A percentile compares a stretch with the other conserved stretches of the same genome.
phyloP scores from a whole-genome alignment of 2,797 vertebrate species.

The Intellagama lesueurii region DNA sequence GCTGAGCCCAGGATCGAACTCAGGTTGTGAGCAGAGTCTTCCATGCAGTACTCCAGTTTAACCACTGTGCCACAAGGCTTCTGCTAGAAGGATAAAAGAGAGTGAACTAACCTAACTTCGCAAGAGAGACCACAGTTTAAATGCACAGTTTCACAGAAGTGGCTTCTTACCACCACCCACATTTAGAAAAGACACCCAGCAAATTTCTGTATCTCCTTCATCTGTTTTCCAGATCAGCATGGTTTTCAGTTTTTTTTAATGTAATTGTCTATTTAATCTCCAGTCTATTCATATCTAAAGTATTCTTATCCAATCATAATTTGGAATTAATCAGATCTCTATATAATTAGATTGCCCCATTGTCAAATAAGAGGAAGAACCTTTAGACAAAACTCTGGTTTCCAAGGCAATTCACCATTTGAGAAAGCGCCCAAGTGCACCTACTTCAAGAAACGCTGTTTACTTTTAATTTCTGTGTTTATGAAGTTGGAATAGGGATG shows the following conservation, averaged over 20 bases:
- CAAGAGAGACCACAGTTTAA: background rate
- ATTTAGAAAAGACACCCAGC: constrained; percentile 32
- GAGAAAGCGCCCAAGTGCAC: constrained; percentile 48
- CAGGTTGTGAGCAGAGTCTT: no score
- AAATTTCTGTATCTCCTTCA: background rate
- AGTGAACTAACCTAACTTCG: no score
- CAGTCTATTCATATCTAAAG: constrained; percentile 42
- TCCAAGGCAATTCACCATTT: constrained; percentile 64
- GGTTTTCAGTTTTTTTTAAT: constrained; percentile 42
- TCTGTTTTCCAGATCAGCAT: constrained; percentile 41
- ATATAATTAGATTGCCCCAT: constrained; percentile 56
- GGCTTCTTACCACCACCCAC: background rate
- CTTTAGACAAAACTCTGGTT: constrained; percentile 59
- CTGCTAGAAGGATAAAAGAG: no score
- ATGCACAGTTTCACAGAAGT: background rate
- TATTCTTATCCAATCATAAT: constrained; percentile 66
- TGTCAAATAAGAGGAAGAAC: constrained; percentile 67
- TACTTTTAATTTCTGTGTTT: constrained; percentile 35
- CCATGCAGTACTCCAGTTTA: no score
- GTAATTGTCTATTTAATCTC: constrained; percentile 55
- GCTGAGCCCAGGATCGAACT: no score
- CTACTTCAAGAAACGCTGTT: constrained; percentile 22
- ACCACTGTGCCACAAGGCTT: no score
- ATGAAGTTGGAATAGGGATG: constrained; percentile 46
- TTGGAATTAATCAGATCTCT: constrained; percentile 56